Evolutionary conservation across 2,888 invertebrate genomes (phyloP).

Genomic region (Oxycera nigricornis): DNA sequence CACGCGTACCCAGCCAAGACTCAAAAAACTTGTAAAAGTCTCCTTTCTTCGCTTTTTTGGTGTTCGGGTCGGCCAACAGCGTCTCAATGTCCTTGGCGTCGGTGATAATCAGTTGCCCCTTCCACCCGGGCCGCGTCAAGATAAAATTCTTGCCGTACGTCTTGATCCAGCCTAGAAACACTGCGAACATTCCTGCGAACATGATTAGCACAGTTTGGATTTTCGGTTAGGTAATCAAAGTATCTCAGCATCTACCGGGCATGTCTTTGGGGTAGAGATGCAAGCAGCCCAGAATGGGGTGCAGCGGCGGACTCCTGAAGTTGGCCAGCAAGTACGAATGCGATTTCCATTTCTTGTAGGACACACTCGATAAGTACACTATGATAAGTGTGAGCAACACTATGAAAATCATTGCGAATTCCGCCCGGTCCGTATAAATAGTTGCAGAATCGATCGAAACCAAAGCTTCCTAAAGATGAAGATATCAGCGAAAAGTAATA

Average conservation of each 20-base stretch:
- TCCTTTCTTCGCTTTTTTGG: conserved; percentile 35
- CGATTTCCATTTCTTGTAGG: conserved; percentile 17
- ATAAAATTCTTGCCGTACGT: conserved; percentile 25
- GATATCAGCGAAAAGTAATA: no score
- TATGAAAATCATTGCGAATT: background rate
- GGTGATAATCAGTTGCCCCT: background rate
- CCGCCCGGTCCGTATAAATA: no score
- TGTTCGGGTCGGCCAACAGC: conserved; percentile 21
- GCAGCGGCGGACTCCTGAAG: conserved; percentile 7
- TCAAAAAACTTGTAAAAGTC: background rate
- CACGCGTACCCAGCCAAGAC: conserved; percentile 27
- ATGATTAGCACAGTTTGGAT: no score
- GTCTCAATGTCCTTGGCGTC: conserved; percentile 30
- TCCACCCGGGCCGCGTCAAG: background rate
- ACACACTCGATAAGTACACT: background rate
- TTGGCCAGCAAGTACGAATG: background rate
- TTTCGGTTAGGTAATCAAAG: background rate
- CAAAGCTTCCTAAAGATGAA: no score
- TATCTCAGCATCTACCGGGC: conserved; percentile 9
- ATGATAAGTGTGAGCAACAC: background rate
- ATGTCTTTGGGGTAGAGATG: background rate
- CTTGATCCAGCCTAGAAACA: background rate
- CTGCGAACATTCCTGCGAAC: conserved; percentile 17
- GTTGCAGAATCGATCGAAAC: no score
- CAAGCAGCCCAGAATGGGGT: conserved; percentile 4